These are phyloP conservation scores for Temnothorax rugatulus DNA, from an alignment of 2,888 invertebrate species.

Conservation along the genomic window DNA sequence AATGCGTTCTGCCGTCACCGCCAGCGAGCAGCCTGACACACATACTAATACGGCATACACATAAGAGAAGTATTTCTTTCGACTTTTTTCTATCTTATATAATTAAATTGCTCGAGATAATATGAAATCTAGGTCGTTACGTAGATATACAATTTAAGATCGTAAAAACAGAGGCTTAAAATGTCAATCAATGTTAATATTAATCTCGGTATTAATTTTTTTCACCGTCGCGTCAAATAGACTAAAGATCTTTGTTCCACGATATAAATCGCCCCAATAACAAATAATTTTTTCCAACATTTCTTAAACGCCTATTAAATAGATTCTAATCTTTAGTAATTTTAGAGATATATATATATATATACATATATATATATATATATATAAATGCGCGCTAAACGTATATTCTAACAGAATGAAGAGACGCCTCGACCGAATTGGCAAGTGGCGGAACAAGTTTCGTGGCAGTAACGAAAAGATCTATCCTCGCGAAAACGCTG, in stretches of 20 bases:
- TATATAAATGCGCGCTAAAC: background rate
- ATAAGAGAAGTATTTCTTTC: background rate
- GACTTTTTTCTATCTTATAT: conserved; percentile 21
- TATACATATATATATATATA: background rate
- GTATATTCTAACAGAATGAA: background rate
- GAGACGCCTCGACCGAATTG: background rate
- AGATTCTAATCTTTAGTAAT: background rate
- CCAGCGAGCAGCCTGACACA: conserved; percentile 56
- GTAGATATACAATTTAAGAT: background rate
- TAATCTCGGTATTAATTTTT: background rate
- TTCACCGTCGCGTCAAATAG: background rate
- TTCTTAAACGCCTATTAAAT: background rate
- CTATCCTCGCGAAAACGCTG: conserved; percentile 53
- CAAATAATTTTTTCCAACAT: background rate
- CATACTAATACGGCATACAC: background rate
- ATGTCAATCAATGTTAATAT: background rate
- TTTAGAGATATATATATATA: too few species aligned
- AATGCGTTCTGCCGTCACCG: conserved; percentile 67
- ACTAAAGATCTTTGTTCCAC: background rate
- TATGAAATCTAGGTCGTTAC: background rate
- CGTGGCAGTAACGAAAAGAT: conserved; percentile 30
- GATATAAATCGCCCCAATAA: background rate
- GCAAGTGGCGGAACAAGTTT: conserved; percentile 39
- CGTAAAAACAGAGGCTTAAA: background rate
- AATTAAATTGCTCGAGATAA: conserved; percentile 26